Percentiles rank a stretch among this genome's conserved stretches.
Conservation (phyloP, 2,797 vertebrate species). For the Premnoplex brunnescens region DNA sequence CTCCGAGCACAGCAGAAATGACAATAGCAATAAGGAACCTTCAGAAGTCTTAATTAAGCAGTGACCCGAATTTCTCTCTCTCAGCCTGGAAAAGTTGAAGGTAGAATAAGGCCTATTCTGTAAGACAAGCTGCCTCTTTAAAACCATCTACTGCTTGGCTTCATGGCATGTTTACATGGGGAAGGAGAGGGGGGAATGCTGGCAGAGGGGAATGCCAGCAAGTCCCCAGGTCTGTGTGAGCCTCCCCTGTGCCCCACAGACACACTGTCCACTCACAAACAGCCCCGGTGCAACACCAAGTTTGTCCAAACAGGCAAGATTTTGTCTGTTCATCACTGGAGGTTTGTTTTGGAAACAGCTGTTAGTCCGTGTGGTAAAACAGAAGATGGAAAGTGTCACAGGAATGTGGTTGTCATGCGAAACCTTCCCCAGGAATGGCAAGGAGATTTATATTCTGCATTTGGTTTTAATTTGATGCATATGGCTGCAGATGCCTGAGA, state of each 20-base stretch:
- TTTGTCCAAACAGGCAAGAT: neutral
- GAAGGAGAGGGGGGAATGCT: neutral
- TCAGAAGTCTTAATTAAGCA: neutral
- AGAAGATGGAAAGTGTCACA: slow-evolving; percentile 65
- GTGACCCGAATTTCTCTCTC: neutral
- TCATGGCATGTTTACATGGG: accelerated
- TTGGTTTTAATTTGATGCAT: slow-evolving; percentile 61
- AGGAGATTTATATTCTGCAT: slow-evolving; percentile 35
- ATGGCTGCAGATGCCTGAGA: slow-evolving; percentile 33
- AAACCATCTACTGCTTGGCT: neutral
- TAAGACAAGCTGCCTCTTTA: neutral
- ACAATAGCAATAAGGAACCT: neutral
- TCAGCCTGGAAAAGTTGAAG: neutral
- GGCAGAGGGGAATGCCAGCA: neutral
- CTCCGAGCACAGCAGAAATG: neutral
- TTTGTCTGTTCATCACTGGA: neutral
- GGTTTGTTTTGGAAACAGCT: slow-evolving; percentile 70
- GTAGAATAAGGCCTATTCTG: neutral
- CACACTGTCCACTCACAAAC: neutral
- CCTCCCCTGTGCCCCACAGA: neutral
- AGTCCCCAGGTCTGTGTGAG: neutral
- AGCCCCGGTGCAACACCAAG: neutral
- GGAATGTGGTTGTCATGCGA: slow-evolving; percentile 63
- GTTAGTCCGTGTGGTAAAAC: slow-evolving; percentile 40
- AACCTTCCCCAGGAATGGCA: slow-evolving; percentile 53